phyloP scores from a whole-genome alignment of 1,140 invertebrate genomes.

The Saccostrea cuccullata region DNA sequence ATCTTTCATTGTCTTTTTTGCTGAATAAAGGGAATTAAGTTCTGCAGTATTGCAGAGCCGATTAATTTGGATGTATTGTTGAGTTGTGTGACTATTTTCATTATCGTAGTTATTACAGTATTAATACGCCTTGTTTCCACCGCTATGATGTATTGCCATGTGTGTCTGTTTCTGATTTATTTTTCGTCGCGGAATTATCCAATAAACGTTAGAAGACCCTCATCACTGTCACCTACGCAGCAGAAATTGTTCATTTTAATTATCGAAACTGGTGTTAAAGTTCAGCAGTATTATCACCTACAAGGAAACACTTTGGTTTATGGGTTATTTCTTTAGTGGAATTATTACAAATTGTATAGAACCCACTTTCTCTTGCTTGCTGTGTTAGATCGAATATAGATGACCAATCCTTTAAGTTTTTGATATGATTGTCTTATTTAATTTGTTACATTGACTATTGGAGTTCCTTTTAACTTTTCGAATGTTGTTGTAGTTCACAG shows the following conservation, averaged over 20 bases:
- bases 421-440: not conserved
- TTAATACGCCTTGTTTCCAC: conserved; percentile 27
- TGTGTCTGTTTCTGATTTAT: conserved; percentile 12
- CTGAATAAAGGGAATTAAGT: conserved; percentile 12
- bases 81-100: conserved; percentile 15
- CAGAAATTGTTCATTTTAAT: conserved; percentile 4
- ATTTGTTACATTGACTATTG: not conserved
- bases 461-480: too few relatives aligned
- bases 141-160: not conserved
- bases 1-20: conserved; percentile 8
- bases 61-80: conserved; percentile 12
- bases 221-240: conserved; percentile 6
- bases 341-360: not conserved
- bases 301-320: not conserved
- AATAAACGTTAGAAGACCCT: not conserved
- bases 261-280: conserved; percentile 13
- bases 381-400: not conserved
- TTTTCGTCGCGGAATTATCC: conserved; percentile 11
- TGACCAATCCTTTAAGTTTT: not conserved
- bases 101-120: not conserved
- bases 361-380: not conserved
- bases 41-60: not conserved
- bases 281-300: not conserved
- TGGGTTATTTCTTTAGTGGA: not conserved
- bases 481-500: too few relatives aligned